Evolutionary conservation across 2,113 vertebrate species (phyloP).

Genomic region (Tragelaphus buxtoni): DNA sequence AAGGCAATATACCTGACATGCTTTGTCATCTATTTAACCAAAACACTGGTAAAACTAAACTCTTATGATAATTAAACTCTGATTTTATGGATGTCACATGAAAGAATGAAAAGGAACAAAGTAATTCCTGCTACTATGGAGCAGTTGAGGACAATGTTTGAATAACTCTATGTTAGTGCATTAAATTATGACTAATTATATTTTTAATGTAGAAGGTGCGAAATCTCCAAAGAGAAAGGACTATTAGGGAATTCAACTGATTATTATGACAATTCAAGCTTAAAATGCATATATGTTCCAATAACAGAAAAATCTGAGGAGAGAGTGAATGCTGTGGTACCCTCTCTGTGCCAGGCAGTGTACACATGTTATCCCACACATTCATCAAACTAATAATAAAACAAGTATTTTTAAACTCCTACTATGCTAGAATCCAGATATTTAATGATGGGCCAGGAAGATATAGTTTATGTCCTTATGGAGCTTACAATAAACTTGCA

Average conservation of each 20-base stretch:
- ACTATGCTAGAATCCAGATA: background rate
- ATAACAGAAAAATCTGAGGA: background rate
- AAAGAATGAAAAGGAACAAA: slow-evolving; percentile 54
- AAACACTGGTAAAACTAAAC: slow-evolving; percentile 54
- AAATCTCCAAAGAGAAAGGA: background rate
- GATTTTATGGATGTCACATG: slow-evolving; percentile 35
- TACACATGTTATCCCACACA: background rate
- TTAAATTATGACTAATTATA: background rate
- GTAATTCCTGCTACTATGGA: slow-evolving; percentile 5
- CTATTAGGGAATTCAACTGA: background rate
- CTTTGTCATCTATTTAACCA: slow-evolving; percentile 59
- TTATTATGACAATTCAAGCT: background rate
- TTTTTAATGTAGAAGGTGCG: background rate
- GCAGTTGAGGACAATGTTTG: background rate
- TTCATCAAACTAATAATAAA: background rate
- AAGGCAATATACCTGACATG: slow-evolving; percentile 42
- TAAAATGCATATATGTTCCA: background rate
- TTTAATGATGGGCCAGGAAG: background rate
- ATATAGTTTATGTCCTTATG: background rate
- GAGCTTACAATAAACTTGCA: background rate
- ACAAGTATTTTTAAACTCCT: background rate
- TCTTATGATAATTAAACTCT: slow-evolving; percentile 48
- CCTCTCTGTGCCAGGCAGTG: background rate
- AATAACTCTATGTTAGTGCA: background rate
- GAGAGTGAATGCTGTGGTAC: background rate